Evolutionary conservation across 2,888 invertebrate genomes (phyloP).

Genomic region (Monopis laevigella): DNA sequence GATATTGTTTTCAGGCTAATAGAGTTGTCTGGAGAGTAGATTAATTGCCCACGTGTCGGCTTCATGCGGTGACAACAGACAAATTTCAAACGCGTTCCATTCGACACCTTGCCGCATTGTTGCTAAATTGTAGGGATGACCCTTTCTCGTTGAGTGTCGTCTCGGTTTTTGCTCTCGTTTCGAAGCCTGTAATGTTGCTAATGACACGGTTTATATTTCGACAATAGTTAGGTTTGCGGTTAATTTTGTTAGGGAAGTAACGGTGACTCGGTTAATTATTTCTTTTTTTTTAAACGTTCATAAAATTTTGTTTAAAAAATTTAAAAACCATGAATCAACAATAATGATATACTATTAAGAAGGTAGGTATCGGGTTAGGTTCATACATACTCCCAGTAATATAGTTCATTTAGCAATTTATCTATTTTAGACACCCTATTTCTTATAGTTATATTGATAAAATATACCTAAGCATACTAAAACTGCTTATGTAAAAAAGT

Average conservation of each 20-base stretch:
- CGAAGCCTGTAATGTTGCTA: conserved; percentile 10
- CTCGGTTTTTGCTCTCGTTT: conserved; percentile 10
- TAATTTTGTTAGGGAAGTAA: conserved; percentile 13
- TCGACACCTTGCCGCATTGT: conserved; percentile 39
- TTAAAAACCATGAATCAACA: too few relatives aligned
- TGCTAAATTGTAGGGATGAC: conserved; percentile 33
- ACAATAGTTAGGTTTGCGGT: conserved; percentile 23
- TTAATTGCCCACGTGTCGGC: conserved; percentile 33
- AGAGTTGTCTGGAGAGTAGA: conserved; percentile 41
- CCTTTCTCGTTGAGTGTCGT: conserved; percentile 21
- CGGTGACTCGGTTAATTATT: not conserved
- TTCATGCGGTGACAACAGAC: conserved; percentile 19
- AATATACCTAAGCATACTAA: too few relatives aligned
- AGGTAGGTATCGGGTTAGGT: too few relatives aligned
- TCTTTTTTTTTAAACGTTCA: too few relatives aligned
- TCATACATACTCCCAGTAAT: too few relatives aligned
- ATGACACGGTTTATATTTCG: conserved; percentile 23
- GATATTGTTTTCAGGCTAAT: conserved; percentile 27
- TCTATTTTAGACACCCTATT: too few relatives aligned
- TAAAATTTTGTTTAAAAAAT: too few relatives aligned
- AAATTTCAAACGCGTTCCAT: not conserved
- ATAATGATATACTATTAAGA: too few relatives aligned
- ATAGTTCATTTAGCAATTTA: too few relatives aligned
- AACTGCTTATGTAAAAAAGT: too few relatives aligned
- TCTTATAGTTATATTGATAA: too few relatives aligned